Evolutionary conservation across 1,140 invertebrate genomes (phyloP), one percentile per base, ranked within the genome.

Genomic region (Pachypeltis micranthus): DNA sequence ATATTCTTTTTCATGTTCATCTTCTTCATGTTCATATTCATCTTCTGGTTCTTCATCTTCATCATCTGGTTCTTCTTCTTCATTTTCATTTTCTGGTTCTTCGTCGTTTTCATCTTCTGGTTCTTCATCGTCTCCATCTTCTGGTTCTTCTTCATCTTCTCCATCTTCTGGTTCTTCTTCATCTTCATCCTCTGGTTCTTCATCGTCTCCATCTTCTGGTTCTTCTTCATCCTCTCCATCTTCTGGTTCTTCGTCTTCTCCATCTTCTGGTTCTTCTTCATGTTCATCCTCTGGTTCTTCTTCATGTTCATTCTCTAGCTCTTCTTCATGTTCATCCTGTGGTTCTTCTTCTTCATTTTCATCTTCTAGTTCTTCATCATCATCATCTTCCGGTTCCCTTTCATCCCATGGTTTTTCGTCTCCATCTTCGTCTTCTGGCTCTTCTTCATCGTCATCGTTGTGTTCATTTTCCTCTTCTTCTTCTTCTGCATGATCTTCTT

Each of bases 111-210:
- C 51, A 21, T 10, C 51, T 10, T 55, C 4, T 59, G 51, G 26
- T 59, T 51, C 58, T 39, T 31, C 23, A 39, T 10, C 58, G 4
- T 34, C 28, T 59, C 58, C 28, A 39, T 34, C 28, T 59, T 26
- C 28, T 59, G 7, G 7, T 59, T 25, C 28, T 59, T 59, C 28
- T 31, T 26, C 28, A 21, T 54, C 7, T 59, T 51, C 58, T 39
- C 29, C 26, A 39, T 51, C 58, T 12, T 54, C 7, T 59, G 7
- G 26, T 39, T 59, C 26, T 59, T 51, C 58, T 12, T 59, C 58
- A 21, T 51, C 58, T 59, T 59, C 26, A 21, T 51, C 58, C 29
- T 31, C 58, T 31, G 12, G 26, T 39, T 59, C 7, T 21, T 51
- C 26, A 7, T 25, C 24, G 4, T 55, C 24, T 1, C 55, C n/a